These are phyloP conservation scores for Coptotermes formosanus DNA, from an alignment of 1,140 invertebrate genomes.

Conservation along the genomic window DNA sequence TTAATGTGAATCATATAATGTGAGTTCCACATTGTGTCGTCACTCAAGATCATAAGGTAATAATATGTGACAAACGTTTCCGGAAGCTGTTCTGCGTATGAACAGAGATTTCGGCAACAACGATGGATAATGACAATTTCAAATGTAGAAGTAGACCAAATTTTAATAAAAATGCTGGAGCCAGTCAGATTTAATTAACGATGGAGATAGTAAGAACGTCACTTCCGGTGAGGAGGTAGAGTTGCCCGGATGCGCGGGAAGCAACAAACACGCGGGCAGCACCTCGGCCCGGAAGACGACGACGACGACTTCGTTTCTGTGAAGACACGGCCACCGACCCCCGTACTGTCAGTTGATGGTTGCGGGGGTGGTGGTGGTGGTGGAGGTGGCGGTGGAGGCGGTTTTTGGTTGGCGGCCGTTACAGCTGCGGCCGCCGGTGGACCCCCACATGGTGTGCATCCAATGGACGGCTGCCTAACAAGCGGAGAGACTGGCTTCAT, in stretches of 20 bases:
- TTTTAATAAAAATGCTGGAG: background rate
- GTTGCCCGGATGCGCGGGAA: constrained; percentile 45
- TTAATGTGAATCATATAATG: background rate
- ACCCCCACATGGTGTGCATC: constrained; percentile 49
- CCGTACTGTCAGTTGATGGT: constrained; percentile 52
- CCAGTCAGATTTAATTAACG: too few species aligned
- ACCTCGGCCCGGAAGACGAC: constrained; percentile 43
- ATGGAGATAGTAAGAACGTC: background rate
- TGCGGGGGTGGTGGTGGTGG: constrained; percentile 40
- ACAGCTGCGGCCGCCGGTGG: constrained; percentile 50
- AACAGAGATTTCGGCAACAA: background rate
- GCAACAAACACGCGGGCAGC: constrained; percentile 40
- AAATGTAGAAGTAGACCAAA: background rate
- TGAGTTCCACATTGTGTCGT: background rate
- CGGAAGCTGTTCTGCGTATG: background rate
- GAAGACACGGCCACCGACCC: constrained; percentile 50
- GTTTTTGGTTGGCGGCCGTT: constrained; percentile 57
- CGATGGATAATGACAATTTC: background rate
- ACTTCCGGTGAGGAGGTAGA: background rate
- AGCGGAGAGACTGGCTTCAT: constrained; percentile 83
- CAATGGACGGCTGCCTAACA: constrained; percentile 43
- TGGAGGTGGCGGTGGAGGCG: constrained; percentile 33
- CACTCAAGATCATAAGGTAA: background rate
- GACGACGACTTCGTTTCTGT: constrained; percentile 43
- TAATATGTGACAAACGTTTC: background rate